phyloP scores from a whole-genome alignment of 2,797 vertebrate species.

The Galaxias olidus region DNA sequence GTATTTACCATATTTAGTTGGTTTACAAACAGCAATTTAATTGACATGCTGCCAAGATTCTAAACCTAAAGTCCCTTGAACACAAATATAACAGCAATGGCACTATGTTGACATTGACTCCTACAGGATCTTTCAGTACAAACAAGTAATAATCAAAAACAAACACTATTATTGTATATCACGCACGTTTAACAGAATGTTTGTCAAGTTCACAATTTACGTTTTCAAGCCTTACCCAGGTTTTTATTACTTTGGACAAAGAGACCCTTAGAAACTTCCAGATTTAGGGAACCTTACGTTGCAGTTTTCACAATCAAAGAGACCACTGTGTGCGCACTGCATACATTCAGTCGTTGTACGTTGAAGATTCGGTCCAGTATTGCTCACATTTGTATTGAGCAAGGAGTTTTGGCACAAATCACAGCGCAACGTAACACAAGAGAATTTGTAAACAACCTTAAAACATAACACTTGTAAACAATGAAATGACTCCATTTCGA shows the following conservation, averaged over 20 bases:
- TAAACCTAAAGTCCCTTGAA: background rate
- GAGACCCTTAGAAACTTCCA: constrained; percentile 52
- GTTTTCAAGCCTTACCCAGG: constrained; percentile 86
- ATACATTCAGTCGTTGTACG: background rate
- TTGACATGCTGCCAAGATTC: too few relatives aligned
- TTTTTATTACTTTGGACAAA: constrained; percentile 78
- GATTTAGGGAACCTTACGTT: constrained; percentile 47
- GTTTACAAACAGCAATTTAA: too few relatives aligned
- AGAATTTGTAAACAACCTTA: too few relatives aligned
- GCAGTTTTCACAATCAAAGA: constrained; percentile 40
- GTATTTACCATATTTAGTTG: too few relatives aligned
- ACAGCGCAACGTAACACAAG: too few relatives aligned
- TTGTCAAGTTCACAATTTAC: constrained; percentile 63
- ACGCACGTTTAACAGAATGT: constrained; percentile 43
- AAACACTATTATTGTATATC: constrained; percentile 58
- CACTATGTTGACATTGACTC: background rate
- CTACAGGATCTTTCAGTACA: constrained; percentile 22
- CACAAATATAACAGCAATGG: too few relatives aligned
- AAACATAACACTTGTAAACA: too few relatives aligned
- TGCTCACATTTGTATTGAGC: too few relatives aligned
- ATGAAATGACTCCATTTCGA: too few relatives aligned
- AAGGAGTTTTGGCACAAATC: too few relatives aligned
- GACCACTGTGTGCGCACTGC: background rate
- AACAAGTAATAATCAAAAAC: constrained; percentile 56
- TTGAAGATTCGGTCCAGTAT: too few relatives aligned